Conservation (phyloP, 1,140 invertebrate species). For the Mycetomoellerius zeteki region DNA sequence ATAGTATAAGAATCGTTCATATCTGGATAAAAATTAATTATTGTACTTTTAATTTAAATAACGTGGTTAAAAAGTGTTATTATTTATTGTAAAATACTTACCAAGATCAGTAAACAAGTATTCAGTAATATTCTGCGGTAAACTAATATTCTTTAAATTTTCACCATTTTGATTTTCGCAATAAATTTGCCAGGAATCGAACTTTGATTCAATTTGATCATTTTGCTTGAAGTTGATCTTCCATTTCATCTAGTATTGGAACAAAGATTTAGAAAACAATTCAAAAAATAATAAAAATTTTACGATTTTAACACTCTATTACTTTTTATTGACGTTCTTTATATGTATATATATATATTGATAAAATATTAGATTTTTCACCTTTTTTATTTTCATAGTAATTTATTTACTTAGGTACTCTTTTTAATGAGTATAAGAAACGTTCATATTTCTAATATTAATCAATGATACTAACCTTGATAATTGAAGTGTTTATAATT, state of each 20-base stretch:
- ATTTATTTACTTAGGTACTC: too few species aligned
- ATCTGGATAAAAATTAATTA: constrained; percentile 73
- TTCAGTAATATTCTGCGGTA: constrained; percentile 27
- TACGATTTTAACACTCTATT: too few species aligned
- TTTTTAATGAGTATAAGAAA: too few species aligned
- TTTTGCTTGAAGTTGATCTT: constrained; percentile 80
- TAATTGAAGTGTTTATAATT: constrained; percentile 84
- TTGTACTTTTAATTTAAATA: background rate
- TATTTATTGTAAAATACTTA: constrained; percentile 74
- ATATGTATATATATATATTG: too few species aligned
- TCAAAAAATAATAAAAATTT: background rate
- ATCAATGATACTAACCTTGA: constrained; percentile 81
- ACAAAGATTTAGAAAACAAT: constrained; percentile 22
- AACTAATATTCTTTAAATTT: constrained; percentile 69
- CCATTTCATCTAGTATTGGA: constrained; percentile 84
- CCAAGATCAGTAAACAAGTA: constrained; percentile 84
- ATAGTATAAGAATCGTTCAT: constrained; percentile 85
- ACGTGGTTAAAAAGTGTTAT: constrained; percentile 7
- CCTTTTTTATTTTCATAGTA: too few species aligned
- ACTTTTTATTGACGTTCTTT: too few species aligned
- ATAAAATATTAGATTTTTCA: too few species aligned
- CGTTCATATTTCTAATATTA: too few species aligned
- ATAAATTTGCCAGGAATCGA: constrained; percentile 85
- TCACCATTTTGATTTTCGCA: constrained; percentile 85
- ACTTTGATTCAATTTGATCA: constrained; percentile 76